A percentile compares a stretch with the other conserved stretches of the same genome.
These are phyloP conservation scores for Plemyria rubiginata DNA, from an alignment of 2,888 invertebrate genomes.

Conservation along the genomic window DNA sequence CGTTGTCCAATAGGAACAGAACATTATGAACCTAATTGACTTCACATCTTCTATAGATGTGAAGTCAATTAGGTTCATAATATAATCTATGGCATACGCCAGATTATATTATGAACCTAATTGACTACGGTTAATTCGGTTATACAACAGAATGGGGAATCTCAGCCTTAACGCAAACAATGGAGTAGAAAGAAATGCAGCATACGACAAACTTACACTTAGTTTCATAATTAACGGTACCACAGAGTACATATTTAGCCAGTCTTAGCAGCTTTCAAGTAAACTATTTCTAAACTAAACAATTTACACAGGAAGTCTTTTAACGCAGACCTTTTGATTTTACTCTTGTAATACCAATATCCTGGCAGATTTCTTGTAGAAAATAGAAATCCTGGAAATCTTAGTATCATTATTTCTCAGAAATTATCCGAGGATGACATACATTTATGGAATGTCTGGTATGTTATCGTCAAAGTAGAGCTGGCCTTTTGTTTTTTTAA, in stretches of 20 bases:
- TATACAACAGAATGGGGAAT: too few species aligned
- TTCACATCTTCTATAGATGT: too few species aligned
- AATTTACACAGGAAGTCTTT: not conserved
- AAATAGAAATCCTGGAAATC: not conserved
- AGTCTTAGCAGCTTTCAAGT: too few species aligned
- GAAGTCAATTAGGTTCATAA: too few species aligned
- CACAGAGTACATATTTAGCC: too few species aligned
- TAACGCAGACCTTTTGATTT: not conserved
- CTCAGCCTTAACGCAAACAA: conserved; percentile 16
- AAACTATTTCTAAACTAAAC: conserved; percentile 13
- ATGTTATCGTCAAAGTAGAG: not conserved
- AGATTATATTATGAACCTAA: too few species aligned
- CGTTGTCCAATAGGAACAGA: too few species aligned
- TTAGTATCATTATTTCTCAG: not conserved
- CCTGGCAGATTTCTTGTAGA: not conserved
- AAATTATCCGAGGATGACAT: not conserved
- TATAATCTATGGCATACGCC: too few species aligned
- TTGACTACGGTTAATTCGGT: too few species aligned
- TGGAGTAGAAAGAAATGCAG: conserved; percentile 17
- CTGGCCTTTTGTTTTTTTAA: not conserved
- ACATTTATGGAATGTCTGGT: too few species aligned
- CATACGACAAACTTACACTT: conserved; percentile 21
- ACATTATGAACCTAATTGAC: too few species aligned
- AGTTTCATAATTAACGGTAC: conserved; percentile 23
- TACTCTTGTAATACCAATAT: not conserved